Conservation (phyloP, 2,113 vertebrate genomes). For the Pygoscelis antarcticus region DNA sequence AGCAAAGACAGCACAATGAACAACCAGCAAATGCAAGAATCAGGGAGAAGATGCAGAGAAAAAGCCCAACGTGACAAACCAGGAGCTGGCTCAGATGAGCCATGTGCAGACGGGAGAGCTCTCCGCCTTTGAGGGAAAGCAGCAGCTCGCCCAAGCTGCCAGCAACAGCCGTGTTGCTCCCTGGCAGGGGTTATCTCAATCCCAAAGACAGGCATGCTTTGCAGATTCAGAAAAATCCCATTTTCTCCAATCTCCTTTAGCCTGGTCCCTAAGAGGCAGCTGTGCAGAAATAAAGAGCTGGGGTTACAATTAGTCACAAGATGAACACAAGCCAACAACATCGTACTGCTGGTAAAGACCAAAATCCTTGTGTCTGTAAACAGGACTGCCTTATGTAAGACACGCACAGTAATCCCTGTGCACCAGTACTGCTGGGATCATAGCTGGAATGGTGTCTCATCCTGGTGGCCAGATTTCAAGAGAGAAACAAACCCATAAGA, state of each 20-base stretch:
- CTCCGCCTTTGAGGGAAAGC: not conserved
- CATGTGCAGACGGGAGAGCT: accelerated
- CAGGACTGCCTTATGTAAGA: constrained; percentile 13
- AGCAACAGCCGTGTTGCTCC: not conserved
- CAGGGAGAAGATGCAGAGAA: not conserved
- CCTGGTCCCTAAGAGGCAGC: not conserved
- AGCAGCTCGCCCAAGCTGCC: not conserved
- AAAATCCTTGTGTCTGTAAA: not conserved
- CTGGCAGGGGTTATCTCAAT: not conserved
- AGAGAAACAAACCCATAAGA: not conserved
- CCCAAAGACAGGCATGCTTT: not conserved
- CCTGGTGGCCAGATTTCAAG: not conserved
- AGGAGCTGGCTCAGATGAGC: not conserved
- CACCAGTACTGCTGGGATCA: not conserved
- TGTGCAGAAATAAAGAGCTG: constrained; percentile 10
- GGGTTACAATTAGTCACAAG: constrained; percentile 11
- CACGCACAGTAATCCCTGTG: not conserved
- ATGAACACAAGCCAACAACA: not conserved
- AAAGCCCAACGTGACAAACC: not conserved
- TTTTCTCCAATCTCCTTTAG: not conserved
- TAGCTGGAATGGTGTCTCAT: not conserved
- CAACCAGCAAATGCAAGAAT: not conserved
- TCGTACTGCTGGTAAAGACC: not conserved
- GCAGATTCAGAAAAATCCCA: not conserved
- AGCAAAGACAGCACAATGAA: not conserved